phyloP scores from a whole-genome alignment of 1,140 invertebrate genomes.

The Drosophila cardini region DNA sequence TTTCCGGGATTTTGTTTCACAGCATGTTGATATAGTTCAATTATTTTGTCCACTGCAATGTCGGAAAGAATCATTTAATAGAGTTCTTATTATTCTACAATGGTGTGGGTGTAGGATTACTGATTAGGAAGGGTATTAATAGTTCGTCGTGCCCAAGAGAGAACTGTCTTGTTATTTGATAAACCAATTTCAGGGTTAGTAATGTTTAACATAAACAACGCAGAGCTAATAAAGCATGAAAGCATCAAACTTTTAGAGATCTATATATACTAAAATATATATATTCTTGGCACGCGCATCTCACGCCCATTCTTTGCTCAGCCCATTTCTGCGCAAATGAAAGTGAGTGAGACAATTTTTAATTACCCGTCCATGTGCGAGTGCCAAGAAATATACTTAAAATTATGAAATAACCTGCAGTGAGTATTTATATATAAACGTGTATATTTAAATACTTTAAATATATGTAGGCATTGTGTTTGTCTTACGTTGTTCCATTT shows the following conservation, averaged over 20 bases:
- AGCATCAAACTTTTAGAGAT: no score
- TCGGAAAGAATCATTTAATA: constrained; percentile 43
- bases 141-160: no score
- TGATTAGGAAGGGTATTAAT: no score
- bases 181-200: constrained; percentile 28
- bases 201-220: constrained; percentile 1
- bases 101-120: no score
- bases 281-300: constrained; percentile 62
- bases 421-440: constrained; percentile 19
- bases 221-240: not conserved
- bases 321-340: constrained; percentile 44
- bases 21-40: constrained; percentile 95
- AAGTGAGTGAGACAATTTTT: constrained; percentile 60
- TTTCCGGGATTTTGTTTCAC: constrained; percentile 93
- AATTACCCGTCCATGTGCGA: constrained; percentile 61
- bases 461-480: not conserved
- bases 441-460: not conserved
- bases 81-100: no score
- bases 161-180: not conserved
- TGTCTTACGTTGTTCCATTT: constrained; percentile 93
- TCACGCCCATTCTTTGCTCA: constrained; percentile 23
- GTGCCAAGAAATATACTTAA: constrained; percentile 69
- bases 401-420: constrained; percentile 62
- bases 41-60: constrained; percentile 93
- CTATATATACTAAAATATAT: constrained; percentile 17